These are phyloP conservation scores for Melanotaenia nigrans DNA, from an alignment of 2,797 vertebrate genomes.

Conservation along the genomic window DNA sequence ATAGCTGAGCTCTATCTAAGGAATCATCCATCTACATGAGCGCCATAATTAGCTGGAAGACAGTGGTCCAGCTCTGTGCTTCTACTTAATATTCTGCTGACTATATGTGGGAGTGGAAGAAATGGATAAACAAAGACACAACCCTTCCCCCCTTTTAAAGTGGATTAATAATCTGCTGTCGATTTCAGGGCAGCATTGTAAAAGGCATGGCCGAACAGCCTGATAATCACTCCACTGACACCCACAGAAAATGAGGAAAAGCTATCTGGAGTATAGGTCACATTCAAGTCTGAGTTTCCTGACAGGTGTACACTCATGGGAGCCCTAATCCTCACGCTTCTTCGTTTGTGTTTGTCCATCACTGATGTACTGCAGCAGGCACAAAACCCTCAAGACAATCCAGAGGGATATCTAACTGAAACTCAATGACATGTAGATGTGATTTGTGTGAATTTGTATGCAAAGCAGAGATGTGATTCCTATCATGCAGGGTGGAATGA, in stretches of 20 bases:
- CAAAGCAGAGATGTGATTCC: constrained; percentile 67
- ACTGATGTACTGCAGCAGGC: constrained; percentile 39
- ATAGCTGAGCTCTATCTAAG: constrained; percentile 76
- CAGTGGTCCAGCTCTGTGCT: constrained; percentile 67
- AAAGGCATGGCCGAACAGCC: constrained; percentile 56
- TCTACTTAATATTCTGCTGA: constrained; percentile 74
- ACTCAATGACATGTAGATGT: constrained; percentile 72
- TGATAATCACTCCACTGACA: constrained; percentile 64
- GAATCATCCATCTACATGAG: constrained; percentile 80
- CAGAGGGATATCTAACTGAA: constrained; percentile 60
- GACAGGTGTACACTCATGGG: constrained; percentile 70
- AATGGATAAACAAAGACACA: constrained; percentile 72
- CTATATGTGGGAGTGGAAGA: constrained; percentile 64
- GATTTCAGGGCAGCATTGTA: constrained; percentile 52
- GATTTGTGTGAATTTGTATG: constrained; percentile 70
- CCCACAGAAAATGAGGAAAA: constrained; percentile 53
- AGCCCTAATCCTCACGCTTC: constrained; percentile 65
- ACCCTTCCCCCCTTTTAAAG: constrained; percentile 37
- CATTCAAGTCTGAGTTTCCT: constrained; percentile 64
- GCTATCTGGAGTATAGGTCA: constrained; percentile 70
- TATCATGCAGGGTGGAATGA: constrained; percentile 60
- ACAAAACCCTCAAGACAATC: constrained; percentile 46
- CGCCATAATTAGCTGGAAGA: constrained; percentile 78
- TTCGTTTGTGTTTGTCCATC: constrained; percentile 63
- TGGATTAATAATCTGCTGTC: constrained; percentile 70